phyloP scores from a whole-genome alignment of 2,888 invertebrate genomes.

The Heliconius ethilla region DNA sequence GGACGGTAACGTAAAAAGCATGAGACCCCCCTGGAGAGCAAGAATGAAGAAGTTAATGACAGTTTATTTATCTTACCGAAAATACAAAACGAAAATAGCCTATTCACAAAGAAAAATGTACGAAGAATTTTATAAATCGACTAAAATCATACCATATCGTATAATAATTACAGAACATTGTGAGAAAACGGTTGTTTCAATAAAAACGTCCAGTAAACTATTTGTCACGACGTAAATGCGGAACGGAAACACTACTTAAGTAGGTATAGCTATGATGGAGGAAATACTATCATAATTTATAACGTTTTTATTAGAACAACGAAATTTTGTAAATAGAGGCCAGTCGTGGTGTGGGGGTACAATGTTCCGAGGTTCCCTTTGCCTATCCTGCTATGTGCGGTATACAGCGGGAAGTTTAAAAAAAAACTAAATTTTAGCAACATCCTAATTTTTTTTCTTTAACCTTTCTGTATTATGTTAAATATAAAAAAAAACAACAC shows the following conservation, averaged over 20 bases:
- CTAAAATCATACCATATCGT: neutral
- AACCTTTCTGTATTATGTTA: neutral
- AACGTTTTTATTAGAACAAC: neutral
- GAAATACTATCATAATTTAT: conserved; percentile 4
- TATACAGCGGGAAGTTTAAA: too few species aligned
- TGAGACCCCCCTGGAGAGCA: too few species aligned
- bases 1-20: too few species aligned
- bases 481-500: neutral
- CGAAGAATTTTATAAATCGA: neutral
- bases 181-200: conserved; percentile 19
- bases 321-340: neutral
- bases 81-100: neutral
- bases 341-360: too few species aligned
- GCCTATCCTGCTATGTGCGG: too few species aligned
- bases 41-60: too few species aligned
- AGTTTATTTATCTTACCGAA: neutral
- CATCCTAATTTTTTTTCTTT: too few species aligned
- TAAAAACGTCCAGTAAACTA: conserved; percentile 17
- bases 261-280: conserved; percentile 6
- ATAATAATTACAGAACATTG: conserved; percentile 1
- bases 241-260: conserved; percentile 24
- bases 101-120: neutral
- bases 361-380: too few species aligned
- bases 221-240: conserved; percentile 29
- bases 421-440: too few species aligned